Conservation (phyloP, 2,797 vertebrate species). For the Lacerta agilis region DNA sequence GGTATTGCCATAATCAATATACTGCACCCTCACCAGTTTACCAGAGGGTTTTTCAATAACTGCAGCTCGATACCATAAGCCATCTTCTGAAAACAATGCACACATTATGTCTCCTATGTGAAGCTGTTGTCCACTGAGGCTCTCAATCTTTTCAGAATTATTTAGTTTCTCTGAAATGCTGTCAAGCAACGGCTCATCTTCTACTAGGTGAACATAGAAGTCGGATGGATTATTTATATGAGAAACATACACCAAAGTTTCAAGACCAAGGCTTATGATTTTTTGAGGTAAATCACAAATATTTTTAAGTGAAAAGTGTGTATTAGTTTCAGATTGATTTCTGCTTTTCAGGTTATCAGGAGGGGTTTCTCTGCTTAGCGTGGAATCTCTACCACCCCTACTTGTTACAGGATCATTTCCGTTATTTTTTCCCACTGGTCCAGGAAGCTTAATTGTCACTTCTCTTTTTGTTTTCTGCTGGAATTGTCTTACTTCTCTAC, state of each 20-base stretch:
- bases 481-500: constrained; percentile 31
- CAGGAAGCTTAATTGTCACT: constrained; percentile 6
- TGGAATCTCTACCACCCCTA: constrained; percentile 23
- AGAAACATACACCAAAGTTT: constrained; percentile 85
- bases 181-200: constrained; percentile 82
- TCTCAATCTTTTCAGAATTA: constrained; percentile 46
- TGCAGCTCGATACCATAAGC: constrained; percentile 88
- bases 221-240: constrained; percentile 83
- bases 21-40: constrained; percentile 79
- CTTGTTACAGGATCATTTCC: neutral
- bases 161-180: constrained; percentile 86
- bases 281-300: constrained; percentile 79
- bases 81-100: constrained; percentile 88
- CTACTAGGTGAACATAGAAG: constrained; percentile 88
- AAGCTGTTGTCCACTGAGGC: constrained; percentile 66
- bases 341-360: neutral
- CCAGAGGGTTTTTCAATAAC: constrained; percentile 75
- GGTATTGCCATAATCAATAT: constrained; percentile 93
- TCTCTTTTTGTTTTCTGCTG: constrained; percentile 29
- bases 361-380: neutral
- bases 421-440: constrained; percentile 3
- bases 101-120: constrained; percentile 83
- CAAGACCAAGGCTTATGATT: constrained; percentile 76
- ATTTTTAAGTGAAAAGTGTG: constrained; percentile 60
- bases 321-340: neutral